Conservation (phyloP, 2,888 invertebrate species). For the Papilio gigon region DNA sequence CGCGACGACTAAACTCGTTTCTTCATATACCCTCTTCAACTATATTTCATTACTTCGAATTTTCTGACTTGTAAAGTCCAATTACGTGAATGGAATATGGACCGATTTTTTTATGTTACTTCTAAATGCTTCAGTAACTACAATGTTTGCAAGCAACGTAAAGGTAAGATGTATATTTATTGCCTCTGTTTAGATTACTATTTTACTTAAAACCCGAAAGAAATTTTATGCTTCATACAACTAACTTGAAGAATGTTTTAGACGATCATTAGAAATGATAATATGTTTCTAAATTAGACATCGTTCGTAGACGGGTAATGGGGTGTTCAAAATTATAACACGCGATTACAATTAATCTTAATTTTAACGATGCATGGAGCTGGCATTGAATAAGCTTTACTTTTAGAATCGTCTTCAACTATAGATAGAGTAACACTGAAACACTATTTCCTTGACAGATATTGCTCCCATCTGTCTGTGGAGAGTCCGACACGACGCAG, state of each 20-base stretch:
- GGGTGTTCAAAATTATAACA: constrained; percentile 20
- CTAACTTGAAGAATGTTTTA: neutral
- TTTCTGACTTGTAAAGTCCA: constrained; percentile 40
- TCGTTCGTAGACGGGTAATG: constrained; percentile 13
- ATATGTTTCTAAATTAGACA: neutral
- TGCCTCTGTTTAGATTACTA: too few relatives aligned
- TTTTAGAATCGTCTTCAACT: constrained; percentile 38
- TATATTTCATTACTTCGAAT: constrained; percentile 61
- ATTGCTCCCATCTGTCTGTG: constrained; percentile 52
- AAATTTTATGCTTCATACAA: neutral
- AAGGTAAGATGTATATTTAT: too few relatives aligned
- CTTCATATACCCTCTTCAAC: constrained; percentile 66
- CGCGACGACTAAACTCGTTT: constrained; percentile 71
- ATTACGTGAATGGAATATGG: constrained; percentile 31
- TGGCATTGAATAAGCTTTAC: constrained; percentile 32
- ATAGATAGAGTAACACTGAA: constrained; percentile 38
- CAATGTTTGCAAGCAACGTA: neutral
- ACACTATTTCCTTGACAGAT: constrained; percentile 51
- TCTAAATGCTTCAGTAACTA: neutral
- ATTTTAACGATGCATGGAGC: constrained; percentile 26
- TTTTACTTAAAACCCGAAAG: too few relatives aligned
- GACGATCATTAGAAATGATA: neutral
- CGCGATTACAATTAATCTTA: constrained; percentile 16
- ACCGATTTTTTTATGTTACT: constrained; percentile 16
- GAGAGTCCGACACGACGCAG: constrained; percentile 53